phyloP scores from a whole-genome alignment of 2,888 invertebrate genomes.

The Nephrotoma flavescens region DNA sequence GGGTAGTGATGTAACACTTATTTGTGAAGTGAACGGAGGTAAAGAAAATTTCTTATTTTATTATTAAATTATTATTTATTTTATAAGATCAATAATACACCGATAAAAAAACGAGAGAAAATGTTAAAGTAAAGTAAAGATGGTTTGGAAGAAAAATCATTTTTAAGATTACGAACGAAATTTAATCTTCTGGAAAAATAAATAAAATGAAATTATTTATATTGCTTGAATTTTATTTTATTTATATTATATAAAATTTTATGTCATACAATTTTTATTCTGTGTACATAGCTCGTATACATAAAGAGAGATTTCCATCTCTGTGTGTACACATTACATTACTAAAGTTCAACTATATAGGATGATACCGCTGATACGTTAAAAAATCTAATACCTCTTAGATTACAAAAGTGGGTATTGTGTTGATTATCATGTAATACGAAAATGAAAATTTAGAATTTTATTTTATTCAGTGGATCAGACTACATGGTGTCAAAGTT shows the following conservation, averaged over 20 bases:
- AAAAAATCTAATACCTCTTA: neutral
- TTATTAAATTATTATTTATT: neutral
- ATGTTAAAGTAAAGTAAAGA: neutral
- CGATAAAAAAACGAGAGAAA: neutral
- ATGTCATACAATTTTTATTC: neutral
- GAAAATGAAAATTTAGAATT: neutral
- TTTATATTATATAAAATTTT: neutral
- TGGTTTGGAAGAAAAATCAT: neutral
- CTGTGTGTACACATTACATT: neutral
- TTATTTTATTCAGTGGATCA: neutral
- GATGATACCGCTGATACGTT: neutral
- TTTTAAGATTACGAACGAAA: neutral
- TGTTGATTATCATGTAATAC: neutral
- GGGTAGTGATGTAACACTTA: slow-evolving; percentile 64
- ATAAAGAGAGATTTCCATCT: neutral
- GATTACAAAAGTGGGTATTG: neutral
- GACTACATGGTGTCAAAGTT: neutral
- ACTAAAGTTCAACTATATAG: neutral
- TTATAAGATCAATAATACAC: neutral
- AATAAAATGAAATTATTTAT: neutral
- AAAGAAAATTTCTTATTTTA: slow-evolving; percentile 21
- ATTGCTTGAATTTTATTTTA: neutral
- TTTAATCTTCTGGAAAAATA: neutral
- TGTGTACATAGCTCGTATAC: neutral
- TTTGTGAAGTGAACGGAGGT: slow-evolving; percentile 76